Conservation (phyloP, 2,113 vertebrate species). For the Conger conger region DNA sequence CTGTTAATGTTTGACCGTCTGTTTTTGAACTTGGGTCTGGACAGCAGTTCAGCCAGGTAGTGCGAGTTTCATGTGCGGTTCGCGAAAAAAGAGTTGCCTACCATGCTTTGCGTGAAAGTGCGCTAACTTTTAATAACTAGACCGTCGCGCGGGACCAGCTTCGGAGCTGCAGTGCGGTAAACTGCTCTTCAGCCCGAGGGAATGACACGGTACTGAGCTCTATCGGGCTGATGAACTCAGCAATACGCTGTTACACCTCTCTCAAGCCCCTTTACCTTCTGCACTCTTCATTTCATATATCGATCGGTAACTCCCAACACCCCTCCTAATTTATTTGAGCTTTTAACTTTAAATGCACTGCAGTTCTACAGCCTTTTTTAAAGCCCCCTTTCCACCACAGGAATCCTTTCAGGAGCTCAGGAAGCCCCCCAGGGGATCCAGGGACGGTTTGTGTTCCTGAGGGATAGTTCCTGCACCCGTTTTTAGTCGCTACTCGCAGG, state of each 20-base stretch:
- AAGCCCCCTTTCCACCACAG: too few species aligned
- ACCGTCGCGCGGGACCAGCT: neutral
- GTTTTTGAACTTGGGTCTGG: neutral
- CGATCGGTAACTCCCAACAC: neutral
- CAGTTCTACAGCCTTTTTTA: neutral
- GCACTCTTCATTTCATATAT: neutral
- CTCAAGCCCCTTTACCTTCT: neutral
- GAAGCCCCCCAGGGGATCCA: too few species aligned
- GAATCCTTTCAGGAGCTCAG: too few species aligned
- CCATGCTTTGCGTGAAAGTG: neutral
- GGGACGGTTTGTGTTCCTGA: too few species aligned
- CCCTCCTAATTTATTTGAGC: neutral
- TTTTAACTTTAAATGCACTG: neutral
- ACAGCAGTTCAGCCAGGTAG: neutral
- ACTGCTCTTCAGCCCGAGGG: neutral
- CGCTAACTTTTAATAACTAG: neutral
- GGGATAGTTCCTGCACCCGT: too few species aligned
- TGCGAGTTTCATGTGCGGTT: neutral
- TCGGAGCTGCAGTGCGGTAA: neutral
- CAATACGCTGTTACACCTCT: neutral
- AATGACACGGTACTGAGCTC: neutral
- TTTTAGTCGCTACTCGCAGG: too few species aligned
- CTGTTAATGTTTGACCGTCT: conserved; percentile 17
- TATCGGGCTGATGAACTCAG: neutral
- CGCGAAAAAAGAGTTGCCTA: neutral